Base-by-base conservation (phyloP, 2,888 invertebrate species). In the Protophormia terraenovae region DNA sequence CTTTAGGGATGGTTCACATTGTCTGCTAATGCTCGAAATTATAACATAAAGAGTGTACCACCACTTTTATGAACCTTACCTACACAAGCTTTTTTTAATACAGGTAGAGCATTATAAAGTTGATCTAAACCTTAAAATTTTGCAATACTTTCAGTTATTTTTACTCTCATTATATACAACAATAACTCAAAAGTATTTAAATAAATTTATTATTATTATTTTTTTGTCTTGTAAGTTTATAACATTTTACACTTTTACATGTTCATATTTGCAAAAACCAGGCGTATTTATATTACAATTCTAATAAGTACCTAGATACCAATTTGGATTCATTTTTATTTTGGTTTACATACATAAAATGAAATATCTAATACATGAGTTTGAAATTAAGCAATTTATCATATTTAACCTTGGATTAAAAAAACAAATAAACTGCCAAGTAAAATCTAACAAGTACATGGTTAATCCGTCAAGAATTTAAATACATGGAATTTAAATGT, bases 381-480 rank as follows among this genome's bases (percentile, higher is more conserved):
- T 7, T 50, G 6, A 72, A 67, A 60, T 75, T 50, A 32, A 60
- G 32, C 16, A 60, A 75, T 81, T 81, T 75, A 67, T 75, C 81
- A 81, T 29, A 81, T 67, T 75, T 73, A 75, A 81, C 81, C 81
- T 81, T 81, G 75, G 35, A 41, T 64, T 55, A 47, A 47, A 19
- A 16, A 10, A 64, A 35, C 47, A 50, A 47, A 14, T 14, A 8
- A 29, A 29, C 32, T 27, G 19, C 19, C n/a, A 67, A 47, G 35
- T 32, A 47, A 47, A 32, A 38, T 53, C 41, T 50, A 41, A 7
- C 53, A 76, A 66, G 12, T 53, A 50, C 27, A 50, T 6, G 35
- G 29, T 50, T 62, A 45, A 53, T 50, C 41, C 38, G 14, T 76
- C 41, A 66, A 66, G 50, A 38, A 5, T 14, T 45, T 19, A n/a